Evolutionary conservation across 2,113 vertebrate species (phyloP), one percentile per base, ranked within the genome.

Genomic region (Triplophysa dalaica): DNA sequence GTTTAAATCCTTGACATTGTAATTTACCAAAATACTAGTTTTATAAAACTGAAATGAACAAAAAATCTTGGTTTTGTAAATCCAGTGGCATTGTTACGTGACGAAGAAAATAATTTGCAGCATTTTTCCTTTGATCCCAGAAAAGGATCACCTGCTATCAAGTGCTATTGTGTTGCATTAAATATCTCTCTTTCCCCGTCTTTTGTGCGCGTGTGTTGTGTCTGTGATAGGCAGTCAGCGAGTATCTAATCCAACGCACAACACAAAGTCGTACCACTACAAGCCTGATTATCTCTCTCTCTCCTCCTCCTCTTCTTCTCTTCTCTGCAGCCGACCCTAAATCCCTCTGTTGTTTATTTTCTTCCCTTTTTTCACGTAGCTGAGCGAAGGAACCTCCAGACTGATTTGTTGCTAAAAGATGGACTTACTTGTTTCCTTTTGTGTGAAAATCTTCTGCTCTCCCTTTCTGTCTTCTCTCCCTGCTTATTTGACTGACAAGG

Each of bases 391-490:
- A 97, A 93, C 94, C 94, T 96, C 90, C 91, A 93, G 93, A 93
- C 96, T 94, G 95, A 95, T 95, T 96, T 96, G 94, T 96, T 91
- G 92, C 95, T 95, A 95, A 98, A 96, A 99, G 96, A 97, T 95
- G 94, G 96, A 94, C 96, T 97, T 96, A 95, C 97, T 98, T 98
- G 98, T 99, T 98, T 94, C 92, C 94, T 95, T 96, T 99, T 99
- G 97, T 99, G 94, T 94, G 93, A 92, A 94, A 95, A 95, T 93
- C 97, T 96, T 96, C 95, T 95, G 95, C 97, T 92, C 89, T 90
- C 92, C 94, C 94, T 95, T 95, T 93, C 96, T 95, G 88, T 90
- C 89, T 90, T 91, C 91, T 93, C 91, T 94, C 93, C 94, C 85
- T 86, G 93, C 96, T 95, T 96, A 95, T 98, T 95, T 98, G 97